phyloP scores from a whole-genome alignment of 2,113 vertebrate genomes.

The Phaetusa simplex region DNA sequence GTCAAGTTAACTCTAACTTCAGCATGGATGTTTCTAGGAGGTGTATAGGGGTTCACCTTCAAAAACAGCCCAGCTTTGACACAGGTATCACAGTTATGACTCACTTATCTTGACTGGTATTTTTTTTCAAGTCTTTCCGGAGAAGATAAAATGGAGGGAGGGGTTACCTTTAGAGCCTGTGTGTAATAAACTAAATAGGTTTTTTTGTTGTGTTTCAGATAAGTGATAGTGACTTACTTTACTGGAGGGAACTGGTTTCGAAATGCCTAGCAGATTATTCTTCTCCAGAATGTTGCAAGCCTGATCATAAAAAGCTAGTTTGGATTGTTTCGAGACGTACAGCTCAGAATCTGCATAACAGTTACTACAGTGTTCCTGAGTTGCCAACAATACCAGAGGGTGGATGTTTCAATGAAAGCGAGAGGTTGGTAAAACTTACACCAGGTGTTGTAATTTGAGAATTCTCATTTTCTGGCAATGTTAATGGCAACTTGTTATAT shows the following conservation, averaged over 20 bases:
- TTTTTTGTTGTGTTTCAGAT: slow-evolving; percentile 75
- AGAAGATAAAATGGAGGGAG: neutral
- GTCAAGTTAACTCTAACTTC: neutral
- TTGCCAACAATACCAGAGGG: slow-evolving; percentile 93
- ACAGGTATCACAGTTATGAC: neutral
- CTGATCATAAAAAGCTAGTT: slow-evolving; percentile 90
- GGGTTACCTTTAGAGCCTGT: neutral
- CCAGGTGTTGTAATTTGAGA: neutral
- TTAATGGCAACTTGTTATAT: neutral
- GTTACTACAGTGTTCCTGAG: slow-evolving; percentile 89
- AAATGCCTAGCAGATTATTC: slow-evolving; percentile 92
- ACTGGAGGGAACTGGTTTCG: slow-evolving; percentile 90
- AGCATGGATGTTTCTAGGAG: rapidly evolving
- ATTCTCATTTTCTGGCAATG: neutral
- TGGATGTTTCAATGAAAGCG: slow-evolving; percentile 82
- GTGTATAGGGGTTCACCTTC: neutral
- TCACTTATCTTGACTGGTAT: neutral
- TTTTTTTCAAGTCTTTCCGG: neutral
- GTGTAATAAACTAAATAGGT: neutral
- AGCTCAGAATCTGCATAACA: slow-evolving; percentile 90
- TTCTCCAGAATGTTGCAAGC: slow-evolving; percentile 94
- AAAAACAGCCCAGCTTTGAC: neutral
- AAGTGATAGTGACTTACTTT: slow-evolving; percentile 83
- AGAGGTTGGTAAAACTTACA: slow-evolving; percentile 76
- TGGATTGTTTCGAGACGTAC: slow-evolving; percentile 96